Evolutionary conservation across 2,113 vertebrate species (phyloP), one percentile per base, ranked within the genome.

Genomic region (Plectropomus leopardus): DNA sequence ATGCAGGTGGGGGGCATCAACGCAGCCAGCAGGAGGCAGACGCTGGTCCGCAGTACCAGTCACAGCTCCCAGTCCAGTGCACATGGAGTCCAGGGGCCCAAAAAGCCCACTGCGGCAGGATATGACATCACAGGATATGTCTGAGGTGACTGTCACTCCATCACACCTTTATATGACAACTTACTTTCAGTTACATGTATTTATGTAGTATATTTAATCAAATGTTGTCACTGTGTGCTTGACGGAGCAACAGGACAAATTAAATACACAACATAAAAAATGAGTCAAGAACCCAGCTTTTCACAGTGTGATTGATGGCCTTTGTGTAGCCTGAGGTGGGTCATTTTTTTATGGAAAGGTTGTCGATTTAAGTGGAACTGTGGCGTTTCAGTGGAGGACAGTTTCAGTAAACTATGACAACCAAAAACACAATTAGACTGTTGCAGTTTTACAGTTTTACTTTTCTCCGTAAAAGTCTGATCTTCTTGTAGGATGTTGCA

Each of bases 61-160:
- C 85, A 79, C 30, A 84, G 89, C 61, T 89, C 87, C n/a, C 88
- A 79, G 19, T 76, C 78, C 1, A 86, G 76, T 1, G 4, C 36
- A 0, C 83, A 66, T 0, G 76, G 55, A 2, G 10, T 11, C 15
- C 86, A 76, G 13, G 82, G 68, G 21, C 32, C 51, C 26, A 94
- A 87, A 72, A 95, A 94, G 21, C 70, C 87, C 17, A 72, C 78
- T 16, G 91, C 90, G 1, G 84, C 93, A 59, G 92, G 93, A 75
- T 96, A 95, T 81, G 94, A 95, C 63, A 90, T 94, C 82, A 95
- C 94, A 4, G 94, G 94, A 63, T 96, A 96, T 0, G 95, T 96
- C 23, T 96, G 83, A 95, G 7, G 64, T 45, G 2, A n/a, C 53
- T 2, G 13, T 19, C 34, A 13, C 34, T 51, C 19, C 71, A 60